phyloP scores from a whole-genome alignment of 2,797 vertebrate species.

The Chromobotia macracanthus region DNA sequence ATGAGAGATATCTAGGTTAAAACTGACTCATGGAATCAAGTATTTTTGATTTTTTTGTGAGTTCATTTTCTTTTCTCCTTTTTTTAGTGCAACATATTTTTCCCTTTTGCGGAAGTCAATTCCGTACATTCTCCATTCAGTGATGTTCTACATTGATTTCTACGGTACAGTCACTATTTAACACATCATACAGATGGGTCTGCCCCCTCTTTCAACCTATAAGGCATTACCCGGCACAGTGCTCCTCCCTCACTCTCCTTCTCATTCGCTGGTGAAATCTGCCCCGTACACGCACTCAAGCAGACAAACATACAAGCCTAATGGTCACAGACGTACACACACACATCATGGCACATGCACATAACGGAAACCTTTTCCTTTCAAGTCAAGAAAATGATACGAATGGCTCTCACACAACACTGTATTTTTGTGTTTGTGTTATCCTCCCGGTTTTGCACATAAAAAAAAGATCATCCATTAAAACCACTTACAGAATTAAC shows the following conservation, averaged over 20 bases:
- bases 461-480: conserved; percentile 21
- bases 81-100: conserved; percentile 99
- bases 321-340: conserved; percentile 33
- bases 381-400: conserved; percentile 58
- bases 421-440: conserved; percentile 73
- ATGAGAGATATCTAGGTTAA: conserved; percentile 93
- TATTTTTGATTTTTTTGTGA: conserved; percentile 86
- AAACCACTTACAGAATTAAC: conserved; percentile 40
- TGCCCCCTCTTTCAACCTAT: conserved; percentile 87
- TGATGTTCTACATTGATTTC: conserved; percentile 96
- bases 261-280: conserved; percentile 97
- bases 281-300: conserved; percentile 70
- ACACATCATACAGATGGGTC: conserved; percentile 86
- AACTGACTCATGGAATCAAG: conserved; percentile 99
- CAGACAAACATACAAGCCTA: background rate
- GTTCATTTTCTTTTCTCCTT: conserved; percentile 64
- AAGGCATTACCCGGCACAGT: conserved; percentile 97
- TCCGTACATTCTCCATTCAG: conserved; percentile 99
- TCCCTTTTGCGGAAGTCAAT: conserved; percentile 97
- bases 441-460: conserved; percentile 64
- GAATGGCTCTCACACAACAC: conserved; percentile 76
- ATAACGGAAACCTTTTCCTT: conserved; percentile 51
- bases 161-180: conserved; percentile 71
- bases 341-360: conserved; percentile 66
- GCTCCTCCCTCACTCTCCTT: conserved; percentile 89